Base-by-base conservation (phyloP, 1,140 invertebrate species). In the Psilanteris sp. region DNA sequence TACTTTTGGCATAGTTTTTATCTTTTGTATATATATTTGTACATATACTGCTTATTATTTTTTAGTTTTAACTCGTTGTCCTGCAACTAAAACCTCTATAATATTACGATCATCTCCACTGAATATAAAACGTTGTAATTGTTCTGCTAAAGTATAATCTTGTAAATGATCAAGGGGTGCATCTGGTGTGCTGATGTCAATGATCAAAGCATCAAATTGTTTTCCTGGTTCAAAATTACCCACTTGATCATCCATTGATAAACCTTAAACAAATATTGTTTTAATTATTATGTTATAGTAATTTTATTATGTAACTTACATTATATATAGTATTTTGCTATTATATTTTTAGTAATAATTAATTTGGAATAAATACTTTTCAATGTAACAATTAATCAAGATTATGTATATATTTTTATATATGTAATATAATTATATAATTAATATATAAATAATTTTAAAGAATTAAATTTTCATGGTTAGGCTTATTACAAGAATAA, bases 21-120 rank as follows among this genome's bases (percentile, higher is more conserved):
- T n/a, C n/a, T n/a, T n/a, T n/a, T n/a, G n/a, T 20, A 20, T 20
- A 20, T 20, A 20, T 20, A 20, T 20, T 20, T 20, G 5, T 20
- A 20, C 4, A 20, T 16, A 3, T 31, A 11, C 9, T 14, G 2
- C 15, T 15, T 15, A 34, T 34, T 24, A n/a, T 3, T 14, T 24
- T 52, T 37, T 1, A 61, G 4, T 44, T 5, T 91, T 92, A 8
- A 93, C 91, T 75, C 88, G 84, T 68, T 86, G 85, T 10, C 95
- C 96, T 52, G 91, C 90, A 15, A 97, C 93, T 88, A 91, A 96
- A 4, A 96, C 94, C 79, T 92, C 84, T 1, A 81, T 39, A 36
- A 97, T 94, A 85, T 97, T 97, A 59, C 95, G 91, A 84, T 96
- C 94, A 88, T 96, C 95, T 0, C 95, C 96, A 24, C 92, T 86